Evolutionary conservation across 2,113 vertebrate genomes (phyloP).

Genomic region (Corythaeola cristata): DNA sequence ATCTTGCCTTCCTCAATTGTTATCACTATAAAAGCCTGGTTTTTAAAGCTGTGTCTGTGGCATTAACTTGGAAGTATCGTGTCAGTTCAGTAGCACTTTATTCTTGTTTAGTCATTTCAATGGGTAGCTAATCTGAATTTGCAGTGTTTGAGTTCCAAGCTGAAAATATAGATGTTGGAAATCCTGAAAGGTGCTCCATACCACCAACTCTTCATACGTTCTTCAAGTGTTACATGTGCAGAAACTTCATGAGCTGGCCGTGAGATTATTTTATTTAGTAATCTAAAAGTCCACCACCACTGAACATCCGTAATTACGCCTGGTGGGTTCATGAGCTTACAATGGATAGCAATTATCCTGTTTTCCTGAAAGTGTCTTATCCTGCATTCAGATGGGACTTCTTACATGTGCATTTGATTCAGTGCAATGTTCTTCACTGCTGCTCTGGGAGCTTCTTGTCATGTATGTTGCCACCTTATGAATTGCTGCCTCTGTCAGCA

Average conservation of each 20-base stretch:
- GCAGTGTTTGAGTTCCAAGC: neutral
- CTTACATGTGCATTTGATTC: neutral
- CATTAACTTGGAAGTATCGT: neutral
- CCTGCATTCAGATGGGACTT: neutral
- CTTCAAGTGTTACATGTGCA: neutral
- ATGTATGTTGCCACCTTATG: neutral
- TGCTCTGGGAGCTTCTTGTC: neutral
- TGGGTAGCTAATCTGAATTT: neutral
- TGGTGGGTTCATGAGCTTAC: neutral
- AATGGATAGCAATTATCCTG: neutral
- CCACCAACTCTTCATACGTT: neutral
- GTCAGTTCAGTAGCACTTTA: neutral
- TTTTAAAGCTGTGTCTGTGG: neutral
- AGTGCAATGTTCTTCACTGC: neutral
- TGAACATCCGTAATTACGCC: neutral
- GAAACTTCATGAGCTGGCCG: neutral
- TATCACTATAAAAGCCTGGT: rapidly evolving
- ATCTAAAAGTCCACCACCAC: neutral
- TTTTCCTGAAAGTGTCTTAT: neutral
- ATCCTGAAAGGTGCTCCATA: neutral
- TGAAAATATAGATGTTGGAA: neutral
- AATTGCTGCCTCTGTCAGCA: neutral
- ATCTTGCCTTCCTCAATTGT: neutral
- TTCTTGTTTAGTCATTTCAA: neutral
- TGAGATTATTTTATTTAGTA: neutral